Conservation (phyloP, 2,797 vertebrate genomes). For the Discoglossus pictus region DNA sequence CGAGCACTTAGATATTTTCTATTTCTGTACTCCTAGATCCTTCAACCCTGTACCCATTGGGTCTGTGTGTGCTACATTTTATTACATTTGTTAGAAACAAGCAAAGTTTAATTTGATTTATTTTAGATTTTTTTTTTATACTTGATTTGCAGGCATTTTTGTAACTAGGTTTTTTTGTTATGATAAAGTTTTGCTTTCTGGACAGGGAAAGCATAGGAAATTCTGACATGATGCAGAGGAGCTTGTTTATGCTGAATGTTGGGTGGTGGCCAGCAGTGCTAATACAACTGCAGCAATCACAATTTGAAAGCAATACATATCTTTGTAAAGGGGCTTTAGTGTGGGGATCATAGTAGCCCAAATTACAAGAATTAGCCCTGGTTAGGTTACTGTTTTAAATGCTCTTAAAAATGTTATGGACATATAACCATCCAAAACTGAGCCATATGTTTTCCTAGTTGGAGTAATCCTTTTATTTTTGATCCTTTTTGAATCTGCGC, state of each 20-base stretch:
- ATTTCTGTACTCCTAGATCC: no score
- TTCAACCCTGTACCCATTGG: no score
- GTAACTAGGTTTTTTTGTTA: conserved; percentile 32
- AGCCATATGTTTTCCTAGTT: no score
- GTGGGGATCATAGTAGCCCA: conserved; percentile 25
- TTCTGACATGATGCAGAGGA: conserved; percentile 58
- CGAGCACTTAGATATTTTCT: no score
- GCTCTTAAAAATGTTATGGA: not conserved
- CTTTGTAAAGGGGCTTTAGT: conserved; percentile 33
- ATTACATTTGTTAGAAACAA: no score
- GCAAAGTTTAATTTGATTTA: no score
- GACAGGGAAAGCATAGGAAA: conserved; percentile 55
- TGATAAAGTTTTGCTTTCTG: conserved; percentile 24
- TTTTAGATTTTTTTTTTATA: no score
- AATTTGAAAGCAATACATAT: conserved; percentile 53
- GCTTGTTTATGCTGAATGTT: conserved; percentile 58
- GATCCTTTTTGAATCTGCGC: no score
- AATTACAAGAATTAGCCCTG: not conserved
- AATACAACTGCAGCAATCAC: conserved; percentile 37
- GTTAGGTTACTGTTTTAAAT: conserved; percentile 20
- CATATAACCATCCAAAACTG: no score
- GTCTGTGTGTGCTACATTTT: no score
- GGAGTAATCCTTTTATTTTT: no score
- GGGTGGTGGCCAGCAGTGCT: conserved; percentile 54
- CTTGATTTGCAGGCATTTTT: not conserved